phyloP scores from a whole-genome alignment of 2,113 vertebrate genomes.

The Prochilodus magdalenae region DNA sequence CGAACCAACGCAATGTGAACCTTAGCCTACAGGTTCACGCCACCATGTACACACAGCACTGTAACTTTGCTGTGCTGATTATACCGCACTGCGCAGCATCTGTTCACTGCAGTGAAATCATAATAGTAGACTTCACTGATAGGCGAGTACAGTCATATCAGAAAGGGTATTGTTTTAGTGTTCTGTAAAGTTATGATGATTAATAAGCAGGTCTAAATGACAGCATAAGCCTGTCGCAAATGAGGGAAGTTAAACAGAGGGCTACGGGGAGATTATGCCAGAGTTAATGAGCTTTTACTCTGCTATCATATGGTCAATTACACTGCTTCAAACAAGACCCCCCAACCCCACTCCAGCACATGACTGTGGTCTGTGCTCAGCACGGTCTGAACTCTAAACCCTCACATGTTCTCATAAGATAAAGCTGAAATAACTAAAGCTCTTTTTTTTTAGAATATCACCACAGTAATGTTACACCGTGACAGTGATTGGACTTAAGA shows the following conservation, averaged over 20 bases:
- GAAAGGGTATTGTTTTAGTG: too few species aligned
- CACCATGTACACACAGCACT: background rate
- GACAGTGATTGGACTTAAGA: too few species aligned
- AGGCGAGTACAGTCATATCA: too few species aligned
- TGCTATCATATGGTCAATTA: background rate
- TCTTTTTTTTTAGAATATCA: too few species aligned
- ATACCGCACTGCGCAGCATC: background rate
- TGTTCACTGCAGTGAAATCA: too few species aligned
- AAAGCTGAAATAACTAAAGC: background rate
- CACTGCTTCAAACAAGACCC: background rate
- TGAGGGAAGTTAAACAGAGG: background rate
- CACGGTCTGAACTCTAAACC: background rate
- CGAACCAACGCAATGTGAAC: background rate
- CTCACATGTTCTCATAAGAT: background rate
- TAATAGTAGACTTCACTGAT: too few species aligned
- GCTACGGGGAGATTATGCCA: background rate
- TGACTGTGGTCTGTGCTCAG: background rate
- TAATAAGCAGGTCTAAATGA: background rate
- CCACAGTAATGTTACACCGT: too few species aligned
- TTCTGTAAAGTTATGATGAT: background rate
- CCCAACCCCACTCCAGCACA: too few species aligned
- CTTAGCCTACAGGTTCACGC: background rate
- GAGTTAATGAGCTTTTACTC: slow-evolving; percentile 8
- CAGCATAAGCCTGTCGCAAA: background rate
- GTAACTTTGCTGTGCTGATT: background rate